phyloP scores from a whole-genome alignment of 2,888 invertebrate genomes.

The Hirtodrosophila confusa region DNA sequence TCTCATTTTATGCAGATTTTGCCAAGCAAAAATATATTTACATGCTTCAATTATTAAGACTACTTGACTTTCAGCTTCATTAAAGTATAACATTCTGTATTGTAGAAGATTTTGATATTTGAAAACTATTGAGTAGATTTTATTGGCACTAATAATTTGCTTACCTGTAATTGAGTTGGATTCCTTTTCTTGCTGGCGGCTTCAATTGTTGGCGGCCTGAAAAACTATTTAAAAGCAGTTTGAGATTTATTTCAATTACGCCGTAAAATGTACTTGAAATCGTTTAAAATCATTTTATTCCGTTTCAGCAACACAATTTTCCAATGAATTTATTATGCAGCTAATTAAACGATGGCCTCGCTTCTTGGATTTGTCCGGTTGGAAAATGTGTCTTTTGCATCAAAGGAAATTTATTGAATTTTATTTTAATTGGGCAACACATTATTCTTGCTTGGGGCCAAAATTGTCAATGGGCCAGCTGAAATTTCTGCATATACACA shows the following conservation, averaged over 20 bases:
- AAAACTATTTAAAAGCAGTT: constrained; percentile 45
- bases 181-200: constrained; percentile 2
- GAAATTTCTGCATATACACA: background rate
- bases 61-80: too few relatives aligned
- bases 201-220: constrained; percentile 16
- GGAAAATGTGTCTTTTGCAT: constrained; percentile 56
- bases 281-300: constrained; percentile 39
- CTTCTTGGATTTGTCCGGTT: constrained; percentile 16
- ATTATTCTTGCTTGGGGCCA: constrained; percentile 41
- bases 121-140: background rate
- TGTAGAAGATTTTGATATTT: background rate
- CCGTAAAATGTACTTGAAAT: constrained; percentile 73
- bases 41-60: too few relatives aligned
- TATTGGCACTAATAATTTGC: background rate
- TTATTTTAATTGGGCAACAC: constrained; percentile 61
- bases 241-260: constrained; percentile 63
- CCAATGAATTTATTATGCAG: constrained; percentile 52
- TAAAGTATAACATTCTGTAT: too few relatives aligned
- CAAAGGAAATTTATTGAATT: constrained; percentile 53
- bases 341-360: constrained; percentile 39
- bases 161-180: constrained; percentile 7
- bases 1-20: too few relatives aligned
- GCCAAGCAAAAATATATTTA: too few relatives aligned
- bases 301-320: constrained; percentile 19
- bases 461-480: constrained; percentile 26